Conservation (phyloP, 1,140 invertebrate genomes). For the Cydia amplana region DNA sequence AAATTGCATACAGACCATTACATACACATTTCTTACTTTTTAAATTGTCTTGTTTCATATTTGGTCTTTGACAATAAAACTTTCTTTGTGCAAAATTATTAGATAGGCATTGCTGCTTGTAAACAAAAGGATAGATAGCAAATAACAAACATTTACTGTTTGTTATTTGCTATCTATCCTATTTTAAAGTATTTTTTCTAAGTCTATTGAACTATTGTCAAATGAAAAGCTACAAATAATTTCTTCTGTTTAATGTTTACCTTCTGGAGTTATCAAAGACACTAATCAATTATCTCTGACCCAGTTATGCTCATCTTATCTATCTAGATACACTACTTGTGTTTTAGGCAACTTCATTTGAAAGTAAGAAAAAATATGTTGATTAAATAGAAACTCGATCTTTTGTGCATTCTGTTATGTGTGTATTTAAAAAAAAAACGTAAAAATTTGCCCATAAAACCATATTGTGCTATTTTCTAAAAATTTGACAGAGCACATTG, state of each 20-base stretch:
- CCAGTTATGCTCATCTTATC: slow-evolving; percentile 7
- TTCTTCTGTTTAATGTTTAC: not conserved
- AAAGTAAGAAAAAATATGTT: not conserved
- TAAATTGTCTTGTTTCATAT: not conserved
- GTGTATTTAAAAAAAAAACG: too few relatives aligned
- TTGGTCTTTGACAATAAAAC: not conserved
- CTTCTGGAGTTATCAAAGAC: not conserved
- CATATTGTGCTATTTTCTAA: too few relatives aligned
- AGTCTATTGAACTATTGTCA: not conserved
- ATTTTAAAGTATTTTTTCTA: not conserved
- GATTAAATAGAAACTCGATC: too few relatives aligned
- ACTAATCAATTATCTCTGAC: slow-evolving; percentile 4
- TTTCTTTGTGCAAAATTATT: not conserved
- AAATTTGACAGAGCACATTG: too few relatives aligned
- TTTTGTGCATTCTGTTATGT: too few relatives aligned
- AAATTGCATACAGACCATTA: not conserved
- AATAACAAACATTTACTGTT: too few relatives aligned
- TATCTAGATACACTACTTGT: not conserved
- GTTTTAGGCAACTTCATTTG: not conserved
- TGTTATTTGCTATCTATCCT: too few relatives aligned
- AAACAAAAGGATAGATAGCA: not conserved
- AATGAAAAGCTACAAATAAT: not conserved
- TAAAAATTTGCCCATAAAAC: too few relatives aligned
- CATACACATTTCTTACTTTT: slow-evolving; percentile 8
- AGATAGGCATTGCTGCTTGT: too few relatives aligned